Evolutionary conservation across 2,113 vertebrate genomes (phyloP), one percentile per base, ranked within the genome.

Genomic region (Prolemur simus): DNA sequence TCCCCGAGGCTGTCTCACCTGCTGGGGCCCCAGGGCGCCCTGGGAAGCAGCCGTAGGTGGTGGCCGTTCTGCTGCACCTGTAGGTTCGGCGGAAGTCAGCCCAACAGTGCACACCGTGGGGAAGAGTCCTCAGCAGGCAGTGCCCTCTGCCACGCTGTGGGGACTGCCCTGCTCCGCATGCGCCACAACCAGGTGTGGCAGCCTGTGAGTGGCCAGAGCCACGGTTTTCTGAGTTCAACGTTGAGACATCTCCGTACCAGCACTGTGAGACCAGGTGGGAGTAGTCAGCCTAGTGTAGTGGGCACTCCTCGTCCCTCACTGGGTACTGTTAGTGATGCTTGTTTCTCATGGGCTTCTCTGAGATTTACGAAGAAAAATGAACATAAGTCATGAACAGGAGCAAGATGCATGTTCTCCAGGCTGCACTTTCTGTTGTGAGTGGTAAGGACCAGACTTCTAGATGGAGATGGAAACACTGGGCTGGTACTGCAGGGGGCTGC

Each of bases 211-310:
- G 10, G 1, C 14, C 34, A 47, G 13, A 34, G 63, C 34, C 17
- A 32, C 14, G 21, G 4, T 34, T 82, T 52, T 89, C 42, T 89
- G 58, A 87, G 34, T 37, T 63, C 69, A 37, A 27, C 1, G 32
- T 25, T 32, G 63, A 63, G 45, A 64, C 3, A 32, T 34, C 45
- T 21, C 52, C 37, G 23, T n/a, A 60, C 27, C 32, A 34, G 25
- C 34, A 37, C 25, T 3, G 3, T 73, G 54, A 92, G 56, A 56
- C 17, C 34, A 11, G 10, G 45, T 47, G 85, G 39, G 15, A 49
- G 2, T 1, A 25, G 11, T 45, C 18, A 47, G 29, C 49, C 8
- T 3, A 32, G 3, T 27, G 14, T 5, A 1, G 47, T 4, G 4
- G 32, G 18, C 5, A 25, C 42, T 37, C 89, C 64, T 81, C 29